Base-by-base conservation (phyloP, 2,797 vertebrate species). In the Chrosomus eos region DNA sequence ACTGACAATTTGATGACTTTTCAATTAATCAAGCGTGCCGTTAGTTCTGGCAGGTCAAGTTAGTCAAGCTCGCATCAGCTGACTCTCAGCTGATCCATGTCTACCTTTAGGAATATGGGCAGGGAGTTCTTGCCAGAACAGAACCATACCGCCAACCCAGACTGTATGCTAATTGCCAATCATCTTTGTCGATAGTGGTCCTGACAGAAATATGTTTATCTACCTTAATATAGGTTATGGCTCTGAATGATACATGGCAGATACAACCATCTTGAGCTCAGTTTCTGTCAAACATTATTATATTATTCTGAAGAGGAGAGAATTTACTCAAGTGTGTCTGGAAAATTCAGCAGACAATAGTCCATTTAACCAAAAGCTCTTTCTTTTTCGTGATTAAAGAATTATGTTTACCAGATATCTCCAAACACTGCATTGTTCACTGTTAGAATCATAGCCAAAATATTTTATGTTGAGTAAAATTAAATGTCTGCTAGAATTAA, bases 361-460 rank as follows among this genome's bases (percentile, higher is more conserved):
- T 48, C 33, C 5, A 73, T 73, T 62, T 48, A 64, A 64, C 70
- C 36, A 74, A 72, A 72, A 51, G 8, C 14, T 36, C 4, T 5
- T 16, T 82, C 11, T 64, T 48, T 82, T 33, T 4, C 10, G 21
- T 70, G 3, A 16, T 55, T 16, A 55, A 33, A 33, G 31, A 55
- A 18, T 73, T 48, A 11, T 36, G n/a, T 18, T 81, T 70, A 40
- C 10, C 36, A 13, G 16, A 40, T 38, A 55, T 55, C 11, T 81
- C n/a, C 51, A 70, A 80, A n/a, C 11, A 53, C 45, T 8, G 13
- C 73, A 55, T 36, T 75, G 51, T 55, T 75, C n/a, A 60, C n/a
- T 40, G n/a, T 43, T 70, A 3, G 19, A 81, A 45, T 45, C 43
- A 45, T 45, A 45, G 13, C 43, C 43, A 81, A 43, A 31, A 40